Base-by-base conservation (phyloP, 2,888 invertebrate genomes). In the Archips crataeganus region DNA sequence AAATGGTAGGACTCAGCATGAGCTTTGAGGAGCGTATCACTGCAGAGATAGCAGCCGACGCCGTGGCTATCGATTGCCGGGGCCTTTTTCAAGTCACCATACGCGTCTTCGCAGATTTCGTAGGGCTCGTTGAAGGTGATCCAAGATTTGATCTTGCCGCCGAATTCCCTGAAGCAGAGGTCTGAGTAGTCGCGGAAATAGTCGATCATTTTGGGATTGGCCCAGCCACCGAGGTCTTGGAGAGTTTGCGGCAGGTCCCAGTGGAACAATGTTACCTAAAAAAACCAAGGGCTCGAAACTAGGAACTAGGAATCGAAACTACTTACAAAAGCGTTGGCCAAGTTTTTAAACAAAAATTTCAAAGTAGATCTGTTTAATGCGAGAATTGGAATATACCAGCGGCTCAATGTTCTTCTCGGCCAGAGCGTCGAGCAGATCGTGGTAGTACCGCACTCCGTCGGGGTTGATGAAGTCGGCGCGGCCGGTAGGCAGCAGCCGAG, bases 41-140 rank as follows among this genome's bases (percentile, higher is more conserved):
- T 95, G 81, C 96, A 96, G 49, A 95, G 82, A 84, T 97, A 97
- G 78, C 95, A 95, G 9, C 95, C 95, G 34, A 95, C 94, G 3
- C 96, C 96, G 63, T 95, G 93, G 75, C 94, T 94, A 76, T 95
- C 88, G 11, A 94, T 69, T 1, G 94, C 95, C n/a, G 95, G 95
- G 9, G 95, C 95, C 76, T 94, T 94, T 78, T 89, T 90, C 0
- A 85, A 88, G 77, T 92, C 92, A 9, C 95, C 95, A 80, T 96
- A 92, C 84, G 95, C 95, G 65, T 91, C 90, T 76, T 92, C 90
- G 80, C 95, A 95, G 61, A 95, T 90, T 76, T 95, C 94, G 72
- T 92, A 94, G 0, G 96, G 96, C 80, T 97, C 96, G 82, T 97
- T 97, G 77, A 97, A 92, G 0, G 97, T 97, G 62, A 96, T 95